Evolutionary conservation across 1,140 invertebrate genomes (phyloP).

Genomic region (Nomia melanderi): DNA sequence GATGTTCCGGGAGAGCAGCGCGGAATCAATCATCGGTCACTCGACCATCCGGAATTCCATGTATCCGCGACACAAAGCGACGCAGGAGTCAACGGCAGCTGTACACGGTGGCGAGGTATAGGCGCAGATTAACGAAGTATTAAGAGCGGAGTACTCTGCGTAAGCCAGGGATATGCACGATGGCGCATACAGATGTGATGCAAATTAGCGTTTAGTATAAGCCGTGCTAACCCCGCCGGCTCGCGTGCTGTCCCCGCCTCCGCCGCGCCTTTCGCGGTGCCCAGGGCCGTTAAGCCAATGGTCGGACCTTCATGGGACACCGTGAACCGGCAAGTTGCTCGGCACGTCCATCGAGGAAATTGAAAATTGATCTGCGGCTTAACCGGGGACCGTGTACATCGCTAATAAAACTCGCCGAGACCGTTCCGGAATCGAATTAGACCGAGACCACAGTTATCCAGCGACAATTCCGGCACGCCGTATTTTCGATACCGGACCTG

Average conservation of each 20-base stretch:
- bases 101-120: slow-evolving; percentile 56
- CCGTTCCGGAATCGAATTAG: neutral
- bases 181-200: slow-evolving; percentile 77
- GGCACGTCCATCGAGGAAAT: neutral
- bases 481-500: neutral
- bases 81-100: neutral
- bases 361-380: slow-evolving; percentile 2
- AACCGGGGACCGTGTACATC: neutral
- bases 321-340: neutral
- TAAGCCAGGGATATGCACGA: slow-evolving; percentile 75
- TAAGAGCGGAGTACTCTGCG: slow-evolving; percentile 74
- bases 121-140: slow-evolving; percentile 75
- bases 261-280: slow-evolving; percentile 53
- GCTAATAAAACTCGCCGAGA: neutral
- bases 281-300: slow-evolving; percentile 49
- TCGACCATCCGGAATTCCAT: slow-evolving; percentile 11
- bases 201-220: slow-evolving; percentile 78
- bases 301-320: slow-evolving; percentile 17
- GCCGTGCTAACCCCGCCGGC: slow-evolving; percentile 62
- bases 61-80: slow-evolving; percentile 4
- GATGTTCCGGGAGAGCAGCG: neutral
- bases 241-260: slow-evolving; percentile 12
- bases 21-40: slow-evolving; percentile 24
- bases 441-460: neutral
- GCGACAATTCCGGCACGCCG: neutral